phyloP scores from a whole-genome alignment of 2,797 vertebrate species.

The Tachyglossus aculeatus region DNA sequence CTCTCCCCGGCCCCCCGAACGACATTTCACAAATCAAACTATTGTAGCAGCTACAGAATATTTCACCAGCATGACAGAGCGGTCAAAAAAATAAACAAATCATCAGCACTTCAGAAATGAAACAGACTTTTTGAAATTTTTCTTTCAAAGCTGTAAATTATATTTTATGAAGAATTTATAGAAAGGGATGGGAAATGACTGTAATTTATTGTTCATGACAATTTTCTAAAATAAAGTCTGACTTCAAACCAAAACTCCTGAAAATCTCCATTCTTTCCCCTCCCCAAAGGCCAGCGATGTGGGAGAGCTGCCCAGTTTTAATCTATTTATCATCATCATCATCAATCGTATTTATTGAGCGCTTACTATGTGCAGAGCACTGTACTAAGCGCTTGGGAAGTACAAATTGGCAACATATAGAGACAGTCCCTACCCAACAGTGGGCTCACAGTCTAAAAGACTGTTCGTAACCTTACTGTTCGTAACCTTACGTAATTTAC shows the following conservation, averaged over 20 bases:
- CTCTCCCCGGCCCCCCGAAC: constrained; percentile 37
- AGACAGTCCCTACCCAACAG: no score
- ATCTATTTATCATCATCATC: no score
- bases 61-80: constrained; percentile 75
- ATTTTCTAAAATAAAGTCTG: constrained; percentile 72
- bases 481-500: no score
- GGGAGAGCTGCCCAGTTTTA: no score
- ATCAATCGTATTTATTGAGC: no score
- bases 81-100: constrained; percentile 67
- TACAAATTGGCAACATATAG: no score
- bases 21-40: constrained; percentile 60
- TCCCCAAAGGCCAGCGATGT: no score
- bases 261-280: no score
- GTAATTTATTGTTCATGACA: constrained; percentile 81
- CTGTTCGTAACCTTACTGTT: no score
- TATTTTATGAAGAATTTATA: constrained; percentile 81
- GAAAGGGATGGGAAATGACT: constrained; percentile 65
- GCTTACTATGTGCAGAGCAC: no score
- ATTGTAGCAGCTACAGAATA: constrained; percentile 73
- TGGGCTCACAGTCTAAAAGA: no score
- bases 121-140: constrained; percentile 64
- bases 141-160: constrained; percentile 75
- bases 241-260: constrained; percentile 46
- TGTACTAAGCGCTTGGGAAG: no score
- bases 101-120: constrained; percentile 71